Conservation (phyloP, 2,888 invertebrate genomes). For the Plebejus argus region DNA sequence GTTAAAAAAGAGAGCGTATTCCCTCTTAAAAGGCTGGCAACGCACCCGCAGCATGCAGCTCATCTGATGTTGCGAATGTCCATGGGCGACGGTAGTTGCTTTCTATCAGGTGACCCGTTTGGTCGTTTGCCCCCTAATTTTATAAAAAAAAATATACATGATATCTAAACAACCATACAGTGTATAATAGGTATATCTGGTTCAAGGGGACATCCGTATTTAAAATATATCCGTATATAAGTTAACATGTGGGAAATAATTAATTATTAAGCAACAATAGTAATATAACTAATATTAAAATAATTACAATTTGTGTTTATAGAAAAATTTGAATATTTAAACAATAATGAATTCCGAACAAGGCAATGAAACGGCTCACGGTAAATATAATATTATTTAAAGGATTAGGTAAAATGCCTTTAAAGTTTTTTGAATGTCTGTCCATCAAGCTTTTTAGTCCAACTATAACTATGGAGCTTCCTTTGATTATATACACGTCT, state of each 20-base stretch:
- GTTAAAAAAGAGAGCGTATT: no score
- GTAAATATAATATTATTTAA: neutral
- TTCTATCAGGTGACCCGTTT: no score
- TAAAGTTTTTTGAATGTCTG: no score
- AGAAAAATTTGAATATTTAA: neutral
- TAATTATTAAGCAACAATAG: slow-evolving; percentile 2
- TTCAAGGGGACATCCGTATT: slow-evolving; percentile 13
- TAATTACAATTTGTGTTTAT: neutral
- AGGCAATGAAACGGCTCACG: slow-evolving; percentile 6
- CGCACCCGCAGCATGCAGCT: no score
- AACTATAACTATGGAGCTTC: no score
- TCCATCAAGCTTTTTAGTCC: no score
- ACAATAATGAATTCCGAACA: neutral
- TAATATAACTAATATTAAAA: neutral
- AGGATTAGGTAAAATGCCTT: neutral
- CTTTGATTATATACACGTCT: no score
- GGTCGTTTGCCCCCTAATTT: no score
- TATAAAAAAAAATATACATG: no score
- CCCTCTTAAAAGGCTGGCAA: no score
- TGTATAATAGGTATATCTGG: neutral
- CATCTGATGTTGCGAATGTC: no score
- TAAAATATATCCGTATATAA: neutral
- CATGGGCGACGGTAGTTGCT: no score
- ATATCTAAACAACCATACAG: neutral
- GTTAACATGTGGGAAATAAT: slow-evolving; percentile 3